Percentiles rank a stretch among this genome's conserved stretches.
Conservation (phyloP, 2,113 vertebrate genomes). For the Elachura formosa region DNA sequence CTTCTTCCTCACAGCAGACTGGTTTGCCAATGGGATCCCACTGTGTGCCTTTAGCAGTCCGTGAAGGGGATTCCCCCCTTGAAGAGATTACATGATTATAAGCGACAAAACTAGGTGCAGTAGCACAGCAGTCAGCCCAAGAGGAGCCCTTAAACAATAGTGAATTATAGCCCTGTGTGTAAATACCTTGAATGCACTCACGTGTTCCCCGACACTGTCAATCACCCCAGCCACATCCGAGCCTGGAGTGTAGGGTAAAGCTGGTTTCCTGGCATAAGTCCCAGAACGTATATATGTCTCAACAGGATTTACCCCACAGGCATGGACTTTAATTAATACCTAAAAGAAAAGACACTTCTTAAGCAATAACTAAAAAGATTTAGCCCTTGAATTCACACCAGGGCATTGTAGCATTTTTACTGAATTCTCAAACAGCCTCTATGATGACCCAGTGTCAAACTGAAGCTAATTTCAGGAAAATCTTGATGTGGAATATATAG, state of each 20-base stretch:
- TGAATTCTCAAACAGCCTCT: neutral
- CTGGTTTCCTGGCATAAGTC: slow-evolving; percentile 64
- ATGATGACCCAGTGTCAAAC: neutral
- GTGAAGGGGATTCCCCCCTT: fast-evolving
- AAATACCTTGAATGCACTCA: slow-evolving; percentile 80
- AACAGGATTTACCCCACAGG: slow-evolving; percentile 91
- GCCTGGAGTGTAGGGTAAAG: slow-evolving; percentile 86
- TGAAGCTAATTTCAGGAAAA: neutral
- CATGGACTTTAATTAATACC: slow-evolving; percentile 87
- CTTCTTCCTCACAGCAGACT: neutral
- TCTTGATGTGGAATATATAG: fast-evolving
- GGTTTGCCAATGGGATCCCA: fast-evolving
- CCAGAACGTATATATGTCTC: slow-evolving; percentile 91
- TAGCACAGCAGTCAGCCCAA: fast-evolving
- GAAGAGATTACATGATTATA: fast-evolving
- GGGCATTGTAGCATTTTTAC: neutral
- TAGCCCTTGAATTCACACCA: neutral
- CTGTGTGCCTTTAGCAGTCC: fast-evolving
- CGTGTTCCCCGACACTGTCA: slow-evolving; percentile 75
- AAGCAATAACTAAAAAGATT: neutral
- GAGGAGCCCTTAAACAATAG: fast-evolving
- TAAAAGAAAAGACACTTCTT: slow-evolving; percentile 31
- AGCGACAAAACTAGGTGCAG: neutral
- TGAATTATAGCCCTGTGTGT: fast-evolving
- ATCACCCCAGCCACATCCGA: slow-evolving; percentile 83